Evolutionary conservation across 1,140 invertebrate species (phyloP), one percentile per base, ranked within the genome.

Genomic region (Phenacoccus solenopsis): DNA sequence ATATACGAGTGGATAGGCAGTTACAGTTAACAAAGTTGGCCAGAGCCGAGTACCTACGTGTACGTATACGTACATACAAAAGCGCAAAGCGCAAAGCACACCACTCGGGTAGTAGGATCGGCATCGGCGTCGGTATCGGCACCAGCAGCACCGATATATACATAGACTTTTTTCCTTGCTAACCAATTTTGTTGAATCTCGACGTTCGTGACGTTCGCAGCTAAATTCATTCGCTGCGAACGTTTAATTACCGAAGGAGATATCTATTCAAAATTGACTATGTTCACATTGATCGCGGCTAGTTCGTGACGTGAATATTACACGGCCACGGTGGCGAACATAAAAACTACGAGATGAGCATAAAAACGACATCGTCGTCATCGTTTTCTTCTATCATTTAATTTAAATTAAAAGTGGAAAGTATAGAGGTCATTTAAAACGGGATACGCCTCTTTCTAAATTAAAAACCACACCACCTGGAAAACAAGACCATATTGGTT

Each of bases 321-420:
- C 59, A 64, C 25, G 59, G 59, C 59, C 59, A 64, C 59, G 59
- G 59, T 64, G 59, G 59, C 25, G 59, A 64, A 64, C 59, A 64
- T 24, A 64, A 64, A 64, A 24, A 64, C 21, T 22, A 24, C 25
- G 59, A 64, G 59, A 64, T 64, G 59, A 64, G 59, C 59, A 27
- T 64, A 64, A 64, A 64, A 64, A 64, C 59, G 59, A 64, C 59
- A 64, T 64, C 59, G 25, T 64, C 59, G 59, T 64, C 59, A 27
- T 64, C 59, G 59, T 64, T 27, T 64, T 64, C 59, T 64, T 64
- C 59, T 64, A 64, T 64, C 59, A 64, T 64, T 64, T 64, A 64
- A 64, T 64, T 64, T 64, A 64, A 64, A 64, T 64, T 64, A 64
- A 64, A 64, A 64, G 59, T 64, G 59, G 59, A 64, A 64, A 64